Conservation (phyloP, 2,888 invertebrate species). For the Bruchidius siliquastri region DNA sequence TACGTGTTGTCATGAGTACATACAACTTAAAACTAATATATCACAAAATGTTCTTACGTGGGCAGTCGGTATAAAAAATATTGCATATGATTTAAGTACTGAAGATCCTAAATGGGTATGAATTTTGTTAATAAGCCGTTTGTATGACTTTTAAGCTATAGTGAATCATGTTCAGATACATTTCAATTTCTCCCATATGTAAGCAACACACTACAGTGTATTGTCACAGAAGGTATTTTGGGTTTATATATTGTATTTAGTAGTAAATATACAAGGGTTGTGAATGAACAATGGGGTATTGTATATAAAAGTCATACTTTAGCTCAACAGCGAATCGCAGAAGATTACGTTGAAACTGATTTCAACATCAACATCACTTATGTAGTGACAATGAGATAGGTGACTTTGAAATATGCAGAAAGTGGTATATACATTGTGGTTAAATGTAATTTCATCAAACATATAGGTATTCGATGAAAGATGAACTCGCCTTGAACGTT, state of each 20-base stretch:
- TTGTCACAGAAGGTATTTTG: not conserved
- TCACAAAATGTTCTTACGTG: conserved; percentile 22
- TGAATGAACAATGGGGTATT: not conserved
- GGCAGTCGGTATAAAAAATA: conserved; percentile 22
- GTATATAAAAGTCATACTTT: not conserved
- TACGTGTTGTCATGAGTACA: conserved; percentile 16
- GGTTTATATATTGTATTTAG: not conserved
- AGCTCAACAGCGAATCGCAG: not conserved
- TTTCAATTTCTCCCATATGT: not conserved
- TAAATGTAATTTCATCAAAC: no score
- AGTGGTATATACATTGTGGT: no score
- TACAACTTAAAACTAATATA: conserved; percentile 22
- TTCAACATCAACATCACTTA: not conserved
- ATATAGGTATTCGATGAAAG: no score
- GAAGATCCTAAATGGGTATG: conserved; percentile 3
- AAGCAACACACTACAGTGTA: not conserved
- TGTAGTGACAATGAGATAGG: no score
- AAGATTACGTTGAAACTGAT: not conserved
- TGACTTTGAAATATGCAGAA: no score
- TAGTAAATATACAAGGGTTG: not conserved
- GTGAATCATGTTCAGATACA: not conserved
- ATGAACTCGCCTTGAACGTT: no score
- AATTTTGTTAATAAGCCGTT: not conserved
- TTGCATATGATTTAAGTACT: conserved; percentile 15
- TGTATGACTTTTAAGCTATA: not conserved